Evolutionary conservation across 2,113 vertebrate genomes (phyloP).

Genomic region (Chamaetylas fuelleborni): DNA sequence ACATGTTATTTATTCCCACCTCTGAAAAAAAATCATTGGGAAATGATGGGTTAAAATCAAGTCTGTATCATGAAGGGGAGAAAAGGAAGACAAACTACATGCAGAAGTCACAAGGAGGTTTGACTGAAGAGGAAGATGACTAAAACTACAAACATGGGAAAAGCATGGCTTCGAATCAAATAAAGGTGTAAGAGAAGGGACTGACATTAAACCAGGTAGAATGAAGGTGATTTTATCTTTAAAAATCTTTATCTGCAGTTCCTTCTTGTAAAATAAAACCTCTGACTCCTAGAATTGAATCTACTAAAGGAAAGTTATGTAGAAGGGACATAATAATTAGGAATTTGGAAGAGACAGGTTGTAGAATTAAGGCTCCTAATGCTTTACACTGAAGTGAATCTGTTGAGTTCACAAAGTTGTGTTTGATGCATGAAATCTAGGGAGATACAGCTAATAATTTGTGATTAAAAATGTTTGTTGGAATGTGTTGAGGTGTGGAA

Average conservation of each 20-base stretch:
- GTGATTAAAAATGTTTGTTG: not conserved
- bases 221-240: not conserved
- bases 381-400: not conserved
- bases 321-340: not conserved
- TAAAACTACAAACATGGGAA: not conserved
- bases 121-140: not conserved
- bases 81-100: not conserved
- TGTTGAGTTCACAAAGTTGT: not conserved
- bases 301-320: not conserved
- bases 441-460: not conserved
- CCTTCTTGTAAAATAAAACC: not conserved
- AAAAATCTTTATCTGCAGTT: not conserved
- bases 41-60: slow-evolving; percentile 18
- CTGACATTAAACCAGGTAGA: not conserved
- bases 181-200: not conserved
- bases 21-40: not conserved
- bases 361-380: not conserved
- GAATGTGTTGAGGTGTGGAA: not conserved
- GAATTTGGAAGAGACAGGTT: not conserved
- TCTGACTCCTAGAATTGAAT: not conserved
- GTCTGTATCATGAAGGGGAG: not conserved
- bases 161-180: not conserved
- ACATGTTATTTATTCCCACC: not conserved
- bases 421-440: not conserved
- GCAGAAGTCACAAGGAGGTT: not conserved